Evolutionary conservation across 2,797 vertebrate species (phyloP).

Genomic region (Rhinichthys osculus): DNA sequence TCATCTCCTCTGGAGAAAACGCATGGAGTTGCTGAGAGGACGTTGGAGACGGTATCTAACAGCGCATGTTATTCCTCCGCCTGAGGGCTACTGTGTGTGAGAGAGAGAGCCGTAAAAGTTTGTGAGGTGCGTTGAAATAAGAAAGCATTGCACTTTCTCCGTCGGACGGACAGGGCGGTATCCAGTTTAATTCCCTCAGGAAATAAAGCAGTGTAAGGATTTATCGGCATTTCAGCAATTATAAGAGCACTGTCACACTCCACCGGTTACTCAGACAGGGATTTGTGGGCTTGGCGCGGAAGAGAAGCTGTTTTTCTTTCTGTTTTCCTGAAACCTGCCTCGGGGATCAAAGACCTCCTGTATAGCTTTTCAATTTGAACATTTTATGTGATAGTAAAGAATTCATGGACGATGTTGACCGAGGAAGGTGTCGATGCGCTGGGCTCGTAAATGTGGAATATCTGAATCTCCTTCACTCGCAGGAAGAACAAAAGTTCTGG

Average conservation of each 20-base stretch:
- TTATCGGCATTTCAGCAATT: conserved; percentile 77
- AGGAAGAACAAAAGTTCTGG: conserved; percentile 35
- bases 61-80: conserved; percentile 18
- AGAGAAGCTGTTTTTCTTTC: conserved; percentile 41
- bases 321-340: conserved; percentile 44
- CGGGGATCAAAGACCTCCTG: conserved; percentile 49
- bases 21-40: conserved; percentile 44
- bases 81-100: conserved; percentile 47
- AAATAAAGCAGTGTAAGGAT: conserved; percentile 75
- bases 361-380: conserved; percentile 61
- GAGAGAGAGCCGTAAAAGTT: conserved; percentile 59
- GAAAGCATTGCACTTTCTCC: conserved; percentile 57
- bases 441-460: conserved; percentile 71
- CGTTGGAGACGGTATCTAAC: conserved; percentile 38
- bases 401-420: conserved; percentile 72
- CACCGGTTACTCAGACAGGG: conserved; percentile 66
- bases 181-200: conserved; percentile 68
- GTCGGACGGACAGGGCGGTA: conserved; percentile 52
- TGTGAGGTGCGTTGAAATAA: conserved; percentile 62
- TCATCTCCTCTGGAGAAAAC: conserved; percentile 44
- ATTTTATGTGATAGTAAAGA: conserved; percentile 77
- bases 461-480: conserved; percentile 66
- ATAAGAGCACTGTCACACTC: conserved; percentile 79
- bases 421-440: conserved; percentile 72
- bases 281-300: conserved; percentile 56